Evolutionary conservation across 2,888 invertebrate species (phyloP), one percentile per base, ranked within the genome.

Genomic region (Parelbella ahira): DNA sequence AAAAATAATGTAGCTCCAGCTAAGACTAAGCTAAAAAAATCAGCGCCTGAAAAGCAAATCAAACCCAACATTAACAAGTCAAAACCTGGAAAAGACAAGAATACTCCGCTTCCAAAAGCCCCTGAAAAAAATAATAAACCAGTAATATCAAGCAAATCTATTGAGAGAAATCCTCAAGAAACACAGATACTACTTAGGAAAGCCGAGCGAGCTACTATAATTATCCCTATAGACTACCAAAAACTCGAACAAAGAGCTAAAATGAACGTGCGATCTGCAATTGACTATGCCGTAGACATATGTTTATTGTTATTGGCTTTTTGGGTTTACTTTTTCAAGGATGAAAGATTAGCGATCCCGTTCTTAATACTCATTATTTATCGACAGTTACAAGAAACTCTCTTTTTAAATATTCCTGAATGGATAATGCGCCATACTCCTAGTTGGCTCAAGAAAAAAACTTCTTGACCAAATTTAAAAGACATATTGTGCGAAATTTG

Each of bases 311-410:
- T 92, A 20, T 90, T 94, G 6, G 95, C 95, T 11, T 91, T 93
- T 68, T 95, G 94, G 91, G 88, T 95, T 19, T 95, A 94, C 74
- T 76, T 94, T 41, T 95, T 94, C 63, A 93, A 93, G 61, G 93
- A 93, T 63, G 94, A 94, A 64, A 88, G 93, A 50, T 87, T 94
- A 30, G 94, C 94, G n/a, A 89, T 95, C 54, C 95, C 95, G 18
- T 91, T 95, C 54, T 88, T 95, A 46, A 87, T 91, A 23, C 82
- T 95, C 1, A 90, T 95, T 71, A 91, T 94, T 30, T 95, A 94
- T 69, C 89, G 95, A 44, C 93, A 94, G 65, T 68, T 94, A 48
- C 91, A 92, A 62, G 91, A 92, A 63, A 92, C 91, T 41, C 68
- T 94, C 11, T 66, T 82, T 36, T 73, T 80, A 44, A 84, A 88